A percentile compares a stretch with the other conserved stretches of the same genome.
phyloP scores from a whole-genome alignment of 2,797 vertebrate genomes.

The Bryconaethiops microstoma region DNA sequence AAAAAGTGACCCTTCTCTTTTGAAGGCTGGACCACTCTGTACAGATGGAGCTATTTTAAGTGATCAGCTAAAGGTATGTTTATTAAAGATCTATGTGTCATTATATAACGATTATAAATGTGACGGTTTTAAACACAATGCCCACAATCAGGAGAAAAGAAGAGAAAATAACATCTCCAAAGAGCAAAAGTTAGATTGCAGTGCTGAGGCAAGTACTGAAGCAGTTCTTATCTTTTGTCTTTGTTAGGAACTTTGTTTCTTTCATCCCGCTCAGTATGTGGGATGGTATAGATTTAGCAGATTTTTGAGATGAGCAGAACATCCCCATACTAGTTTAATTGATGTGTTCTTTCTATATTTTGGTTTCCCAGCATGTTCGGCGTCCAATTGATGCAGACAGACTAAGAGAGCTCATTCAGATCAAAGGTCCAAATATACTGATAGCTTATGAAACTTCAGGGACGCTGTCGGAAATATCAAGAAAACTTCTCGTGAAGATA shows the following conservation, averaged over 20 bases:
- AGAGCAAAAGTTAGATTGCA: background rate
- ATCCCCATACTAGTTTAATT: background rate
- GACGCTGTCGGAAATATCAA: conserved; percentile 19
- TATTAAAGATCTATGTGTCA: background rate
- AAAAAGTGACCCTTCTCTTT: background rate
- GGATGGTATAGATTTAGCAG: too few species aligned
- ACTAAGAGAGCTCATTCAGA: conserved; percentile 23
- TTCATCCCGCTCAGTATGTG: too few species aligned
- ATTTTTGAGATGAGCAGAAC: background rate
- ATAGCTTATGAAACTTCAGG: conserved; percentile 25
- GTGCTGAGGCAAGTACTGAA: background rate
- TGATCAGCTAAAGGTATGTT: background rate
- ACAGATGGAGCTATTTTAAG: too few species aligned
- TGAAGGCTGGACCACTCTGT: background rate
- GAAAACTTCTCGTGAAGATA: conserved; percentile 38
- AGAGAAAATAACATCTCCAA: background rate
- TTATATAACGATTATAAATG: too few species aligned
- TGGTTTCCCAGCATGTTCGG: background rate
- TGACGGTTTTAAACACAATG: background rate
- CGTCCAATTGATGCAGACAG: background rate
- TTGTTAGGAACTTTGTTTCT: background rate
- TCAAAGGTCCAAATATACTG: conserved; percentile 15
- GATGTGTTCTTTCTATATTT: background rate
- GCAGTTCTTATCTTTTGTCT: background rate
- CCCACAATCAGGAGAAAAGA: background rate